Conservation (phyloP, 2,797 vertebrate genomes). For the Dendrocincla tyrannina region DNA sequence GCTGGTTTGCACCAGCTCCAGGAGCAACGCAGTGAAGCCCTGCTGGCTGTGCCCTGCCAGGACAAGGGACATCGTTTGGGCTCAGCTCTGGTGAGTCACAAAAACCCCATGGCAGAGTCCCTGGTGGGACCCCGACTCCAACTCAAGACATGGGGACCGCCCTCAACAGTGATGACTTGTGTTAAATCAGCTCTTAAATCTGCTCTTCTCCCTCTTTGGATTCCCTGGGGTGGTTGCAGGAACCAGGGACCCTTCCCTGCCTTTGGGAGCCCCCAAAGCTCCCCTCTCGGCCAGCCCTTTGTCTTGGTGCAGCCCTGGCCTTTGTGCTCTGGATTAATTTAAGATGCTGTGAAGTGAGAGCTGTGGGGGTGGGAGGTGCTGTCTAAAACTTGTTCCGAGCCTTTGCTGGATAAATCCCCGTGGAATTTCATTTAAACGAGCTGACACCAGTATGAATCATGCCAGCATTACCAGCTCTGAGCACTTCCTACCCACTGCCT, state of each 20-base stretch:
- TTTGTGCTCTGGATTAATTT: not conserved
- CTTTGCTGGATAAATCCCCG: conserved; percentile 33
- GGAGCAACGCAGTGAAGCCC: not conserved
- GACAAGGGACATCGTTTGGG: not conserved
- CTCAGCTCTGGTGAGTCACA: not conserved
- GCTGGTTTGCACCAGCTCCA: not conserved
- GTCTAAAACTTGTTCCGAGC: not conserved
- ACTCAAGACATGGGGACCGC: rapidly evolving
- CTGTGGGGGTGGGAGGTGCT: not conserved
- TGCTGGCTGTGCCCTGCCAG: not conserved
- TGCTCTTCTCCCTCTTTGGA: not conserved
- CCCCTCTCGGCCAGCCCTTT: not conserved
- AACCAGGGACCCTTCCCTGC: not conserved
- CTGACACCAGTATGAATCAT: conserved; percentile 32
- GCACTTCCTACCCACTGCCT: not conserved
- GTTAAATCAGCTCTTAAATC: not conserved
- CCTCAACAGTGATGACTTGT: rapidly evolving
- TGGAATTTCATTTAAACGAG: conserved; percentile 49
- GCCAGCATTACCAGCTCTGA: not conserved
- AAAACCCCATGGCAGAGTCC: not conserved
- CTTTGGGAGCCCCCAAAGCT: not conserved
- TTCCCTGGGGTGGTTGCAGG: not conserved
- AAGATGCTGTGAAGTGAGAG: conserved; percentile 25
- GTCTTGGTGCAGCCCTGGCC: not conserved
- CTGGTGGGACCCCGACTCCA: not conserved